Evolutionary conservation across 1,140 invertebrate genomes (phyloP), one percentile per base, ranked within the genome.

Genomic region (Aporrectodea caliginosa): DNA sequence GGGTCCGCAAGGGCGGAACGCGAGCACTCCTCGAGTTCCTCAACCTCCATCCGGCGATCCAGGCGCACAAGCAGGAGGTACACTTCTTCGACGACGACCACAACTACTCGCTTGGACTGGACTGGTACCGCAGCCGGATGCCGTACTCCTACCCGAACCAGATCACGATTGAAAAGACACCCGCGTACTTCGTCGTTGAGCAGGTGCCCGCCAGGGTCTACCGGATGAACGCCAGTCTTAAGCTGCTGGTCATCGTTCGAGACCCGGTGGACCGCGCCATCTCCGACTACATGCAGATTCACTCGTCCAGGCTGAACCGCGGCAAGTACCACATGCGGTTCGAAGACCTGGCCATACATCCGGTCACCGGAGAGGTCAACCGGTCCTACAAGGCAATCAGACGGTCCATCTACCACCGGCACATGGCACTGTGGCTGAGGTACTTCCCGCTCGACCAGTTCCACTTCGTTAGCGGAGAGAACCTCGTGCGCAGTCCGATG

Each of bases 261-360:
- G 94, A 98, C 87, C 96, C 96, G 1, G 93, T 97, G 2, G 94
- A 93, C 0, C 89, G 96, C 71, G 93, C 95, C 16, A 93, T 98
- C 30, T 97, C 95, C 22, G 96, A 97, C 87, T 97, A 97, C 82
- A 93, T 94, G 0, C 95, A 97, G 83, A 73, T 83, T 2, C 73
- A 77, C 33, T 43, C 69, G 12, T 80, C 83, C 30, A 81, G 82
- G 35, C 29, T 75, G 32, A 35, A 14, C 16, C 79, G 72, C 22
- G 79, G 83, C n/a, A 83, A 84, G 69, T 27, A 69, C 1, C 78
- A 83, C 35, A 72, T 77, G 75, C 82, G 78, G 0, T 85, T 87
- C 80, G 87, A 88, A 69, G 81, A 85, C 6, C 79, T 84, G n/a
- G 82, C 80, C 16, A 73, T 86, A 1, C 80, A 85, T 30, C 30